These are phyloP conservation scores for Solenopsis fugax DNA, from an alignment of 1,140 invertebrate species.

Conservation along the genomic window DNA sequence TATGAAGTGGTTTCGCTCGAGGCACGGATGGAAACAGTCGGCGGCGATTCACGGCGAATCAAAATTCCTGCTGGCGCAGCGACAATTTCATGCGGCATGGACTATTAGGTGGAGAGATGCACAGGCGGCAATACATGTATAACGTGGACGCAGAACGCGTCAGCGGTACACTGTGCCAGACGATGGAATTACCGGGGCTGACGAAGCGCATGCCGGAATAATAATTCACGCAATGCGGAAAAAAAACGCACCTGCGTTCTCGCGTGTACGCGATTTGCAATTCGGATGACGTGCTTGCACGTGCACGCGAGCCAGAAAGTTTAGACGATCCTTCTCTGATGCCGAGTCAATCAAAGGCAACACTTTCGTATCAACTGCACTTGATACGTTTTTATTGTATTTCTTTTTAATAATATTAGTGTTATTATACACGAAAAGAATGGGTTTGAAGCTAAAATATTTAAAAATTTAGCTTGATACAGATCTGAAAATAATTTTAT, in stretches of 20 bases:
- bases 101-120: slow-evolving; percentile 42
- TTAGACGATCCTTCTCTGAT: background rate
- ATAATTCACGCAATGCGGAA: slow-evolving; percentile 34
- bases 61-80: slow-evolving; percentile 49
- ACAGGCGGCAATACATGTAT: slow-evolving; percentile 20
- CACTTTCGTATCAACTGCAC: background rate
- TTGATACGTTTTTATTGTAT: too few species aligned
- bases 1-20: background rate
- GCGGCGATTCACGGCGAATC: slow-evolving; percentile 28
- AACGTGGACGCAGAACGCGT: background rate
- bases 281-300: background rate
- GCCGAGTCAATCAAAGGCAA: background rate
- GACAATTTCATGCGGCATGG: slow-evolving; percentile 42
- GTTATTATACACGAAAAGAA: background rate
- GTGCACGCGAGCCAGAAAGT: background rate
- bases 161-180: background rate
- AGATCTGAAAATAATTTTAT: background rate
- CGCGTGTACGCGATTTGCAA: slow-evolving; percentile 34
- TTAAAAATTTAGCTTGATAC: background rate
- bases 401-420: background rate
- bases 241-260: slow-evolving; percentile 23
- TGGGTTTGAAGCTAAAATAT: background rate
- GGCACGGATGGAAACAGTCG: background rate
- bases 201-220: slow-evolving; percentile 43
- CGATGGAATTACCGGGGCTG: slow-evolving; percentile 29